Evolutionary conservation across 2,797 vertebrate species (phyloP).

Genomic region (Atherinosoma microstoma): DNA sequence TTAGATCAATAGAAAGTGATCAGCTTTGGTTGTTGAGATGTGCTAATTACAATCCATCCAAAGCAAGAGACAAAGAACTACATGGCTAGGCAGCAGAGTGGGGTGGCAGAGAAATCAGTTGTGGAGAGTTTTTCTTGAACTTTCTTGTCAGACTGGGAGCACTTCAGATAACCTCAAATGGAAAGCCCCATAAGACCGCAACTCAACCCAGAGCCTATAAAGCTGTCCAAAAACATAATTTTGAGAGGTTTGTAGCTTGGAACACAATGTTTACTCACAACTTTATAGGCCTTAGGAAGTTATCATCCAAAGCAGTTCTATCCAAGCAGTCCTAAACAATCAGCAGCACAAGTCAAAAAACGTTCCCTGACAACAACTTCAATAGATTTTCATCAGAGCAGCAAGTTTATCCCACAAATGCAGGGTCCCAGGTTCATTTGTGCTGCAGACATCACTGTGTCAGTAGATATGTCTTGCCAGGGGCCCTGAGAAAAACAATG

Average conservation of each 20-base stretch:
- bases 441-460: slow-evolving; percentile 19
- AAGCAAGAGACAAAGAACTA: slow-evolving; percentile 19
- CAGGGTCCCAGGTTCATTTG: slow-evolving; percentile 15
- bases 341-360: slow-evolving; percentile 20
- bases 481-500: slow-evolving; percentile 41
- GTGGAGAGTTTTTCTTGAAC: slow-evolving; percentile 23
- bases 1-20: slow-evolving; percentile 46
- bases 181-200: slow-evolving; percentile 33
- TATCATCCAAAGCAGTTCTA: slow-evolving; percentile 14
- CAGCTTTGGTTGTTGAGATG: slow-evolving; percentile 49
- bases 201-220: slow-evolving; percentile 40
- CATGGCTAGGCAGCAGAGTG: slow-evolving; percentile 11
- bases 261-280: slow-evolving; percentile 16
- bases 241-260: slow-evolving; percentile 15
- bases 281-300: slow-evolving; percentile 32
- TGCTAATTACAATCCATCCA: slow-evolving; percentile 40
- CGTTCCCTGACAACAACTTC: slow-evolving; percentile 18
- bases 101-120: slow-evolving; percentile 38
- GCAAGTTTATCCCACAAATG: background rate
- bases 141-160: slow-evolving; percentile 31
- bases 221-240: slow-evolving; percentile 32
- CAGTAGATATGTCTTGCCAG: slow-evolving; percentile 16
- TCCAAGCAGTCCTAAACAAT: slow-evolving; percentile 7
- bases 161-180: slow-evolving; percentile 30
- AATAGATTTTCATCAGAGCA: background rate